Base-by-base conservation (phyloP, 2,797 vertebrate species). In the Protosalanx chinensis region DNA sequence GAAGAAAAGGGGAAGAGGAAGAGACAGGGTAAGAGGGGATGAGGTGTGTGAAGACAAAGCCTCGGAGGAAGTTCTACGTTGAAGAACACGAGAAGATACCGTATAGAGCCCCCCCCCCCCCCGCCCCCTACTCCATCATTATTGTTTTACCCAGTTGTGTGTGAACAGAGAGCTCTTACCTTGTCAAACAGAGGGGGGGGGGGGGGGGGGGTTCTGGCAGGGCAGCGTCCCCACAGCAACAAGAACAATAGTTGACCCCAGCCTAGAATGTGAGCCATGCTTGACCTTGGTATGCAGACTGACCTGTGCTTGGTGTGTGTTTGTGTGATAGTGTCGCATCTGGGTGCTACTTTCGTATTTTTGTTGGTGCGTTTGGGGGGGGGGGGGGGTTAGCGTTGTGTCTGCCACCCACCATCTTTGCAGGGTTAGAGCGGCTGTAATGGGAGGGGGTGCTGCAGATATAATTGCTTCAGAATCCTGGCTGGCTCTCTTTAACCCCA, bases 241-340 rank as follows among this genome's bases (percentile, higher is more conserved):
- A 79, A 75, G 80, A 82, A 93, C 91, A 93, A 93, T 92, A 90
- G 91, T 91, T 93, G 89, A 91, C 88, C 83, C 82, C 81, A 81
- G 70, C 72, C 67, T 80, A 79, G 92, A 93, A 93, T 93, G 91
- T 88, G 84, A 85, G 83, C 69, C 72, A 77, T 76, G 81, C 80
- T 82, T 90, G 90, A 93, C 91, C 90, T 90, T 91, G 84, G 78
- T 84, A 81, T 84, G 75, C 81, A 75, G 69, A 76, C 15, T 53
- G 76, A 84, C 81, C 78, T 73, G 35, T 73, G 70, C 78, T 27
- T 62, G 79, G 71, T 68, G 63, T 53, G 59, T 68, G 35, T 72
- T 67, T 16, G 67, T 56, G 41, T 20, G 51, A 46, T 70, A 62
- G 65, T 53, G 65, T 67, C 30, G 65, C 61, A 46, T 49, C 20